A percentile compares a stretch with the other conserved stretches of the same genome.
Evolutionary conservation across 2,888 invertebrate species (phyloP).

Genomic region (Rotaria socialis): DNA sequence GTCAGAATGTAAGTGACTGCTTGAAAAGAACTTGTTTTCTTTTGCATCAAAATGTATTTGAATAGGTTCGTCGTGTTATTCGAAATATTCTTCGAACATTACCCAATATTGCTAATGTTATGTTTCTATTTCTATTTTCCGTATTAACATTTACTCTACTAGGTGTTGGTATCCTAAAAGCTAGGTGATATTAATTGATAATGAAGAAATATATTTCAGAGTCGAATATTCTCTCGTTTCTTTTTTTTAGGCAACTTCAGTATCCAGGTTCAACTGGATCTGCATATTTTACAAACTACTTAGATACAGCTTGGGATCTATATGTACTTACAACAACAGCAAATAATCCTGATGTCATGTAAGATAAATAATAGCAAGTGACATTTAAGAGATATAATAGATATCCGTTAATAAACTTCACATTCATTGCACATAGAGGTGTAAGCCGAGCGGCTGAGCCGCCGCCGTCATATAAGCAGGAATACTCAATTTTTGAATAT

Average conservation of each 20-base stretch:
- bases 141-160: constrained; percentile 59
- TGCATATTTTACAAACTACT: constrained; percentile 59
- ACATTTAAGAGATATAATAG: too few relatives aligned
- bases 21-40: too few relatives aligned
- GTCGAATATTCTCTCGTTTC: too few relatives aligned
- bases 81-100: constrained; percentile 61
- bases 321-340: constrained; percentile 62
- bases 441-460: too few relatives aligned
- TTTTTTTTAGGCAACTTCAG: constrained; percentile 52
- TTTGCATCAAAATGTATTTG: too few relatives aligned
- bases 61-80: constrained; percentile 52
- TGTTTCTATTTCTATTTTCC: constrained; percentile 59
- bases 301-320: constrained; percentile 60
- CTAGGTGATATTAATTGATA: too few relatives aligned
- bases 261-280: constrained; percentile 58
- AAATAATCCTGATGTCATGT: constrained; percentile 62
- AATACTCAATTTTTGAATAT: too few relatives aligned
- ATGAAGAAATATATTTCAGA: too few relatives aligned
- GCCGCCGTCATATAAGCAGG: too few relatives aligned
- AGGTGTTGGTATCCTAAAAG: constrained; percentile 41
- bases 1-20: not conserved
- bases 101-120: constrained; percentile 60
- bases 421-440: too few relatives aligned
- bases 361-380: constrained; percentile 48
- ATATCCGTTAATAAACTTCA: too few relatives aligned